Evolutionary conservation across 2,797 vertebrate species (phyloP).

Genomic region (Sebastes hopkinsi): DNA sequence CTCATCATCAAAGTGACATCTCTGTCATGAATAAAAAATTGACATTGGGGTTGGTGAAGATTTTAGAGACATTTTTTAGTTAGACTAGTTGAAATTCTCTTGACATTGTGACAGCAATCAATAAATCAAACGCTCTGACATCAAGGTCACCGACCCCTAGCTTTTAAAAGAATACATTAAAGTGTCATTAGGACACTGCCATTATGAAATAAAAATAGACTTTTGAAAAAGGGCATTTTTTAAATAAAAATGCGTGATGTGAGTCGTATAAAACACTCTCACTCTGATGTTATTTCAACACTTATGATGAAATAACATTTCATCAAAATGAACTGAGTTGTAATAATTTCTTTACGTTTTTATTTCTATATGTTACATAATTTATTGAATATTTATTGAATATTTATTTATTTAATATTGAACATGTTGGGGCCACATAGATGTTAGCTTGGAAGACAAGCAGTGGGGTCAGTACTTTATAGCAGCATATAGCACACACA

Average conservation of each 20-base stretch:
- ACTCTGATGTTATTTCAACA: background rate
- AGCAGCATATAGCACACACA: conserved; percentile 32
- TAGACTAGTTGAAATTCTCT: no score
- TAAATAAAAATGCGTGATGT: background rate
- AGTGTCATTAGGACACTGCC: background rate
- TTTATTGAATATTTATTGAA: background rate
- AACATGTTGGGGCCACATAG: conserved; percentile 16
- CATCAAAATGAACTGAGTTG: background rate
- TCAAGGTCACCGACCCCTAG: no score
- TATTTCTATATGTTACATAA: background rate
- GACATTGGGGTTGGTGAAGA: background rate
- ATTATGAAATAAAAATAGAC: background rate
- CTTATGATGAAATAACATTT: background rate
- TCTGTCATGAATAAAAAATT: background rate
- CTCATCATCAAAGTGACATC: background rate
- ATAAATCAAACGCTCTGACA: no score
- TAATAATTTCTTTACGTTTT: background rate
- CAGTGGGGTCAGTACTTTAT: conserved; percentile 18
- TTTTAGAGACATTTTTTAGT: no score
- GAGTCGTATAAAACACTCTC: background rate
- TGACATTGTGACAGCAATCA: no score
- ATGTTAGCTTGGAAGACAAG: background rate
- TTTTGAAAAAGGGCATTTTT: background rate
- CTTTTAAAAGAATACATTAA: no score
- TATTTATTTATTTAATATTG: background rate